Evolutionary conservation across 2,888 invertebrate species (phyloP).

Genomic region (Drepanosiphum platanoidis): DNA sequence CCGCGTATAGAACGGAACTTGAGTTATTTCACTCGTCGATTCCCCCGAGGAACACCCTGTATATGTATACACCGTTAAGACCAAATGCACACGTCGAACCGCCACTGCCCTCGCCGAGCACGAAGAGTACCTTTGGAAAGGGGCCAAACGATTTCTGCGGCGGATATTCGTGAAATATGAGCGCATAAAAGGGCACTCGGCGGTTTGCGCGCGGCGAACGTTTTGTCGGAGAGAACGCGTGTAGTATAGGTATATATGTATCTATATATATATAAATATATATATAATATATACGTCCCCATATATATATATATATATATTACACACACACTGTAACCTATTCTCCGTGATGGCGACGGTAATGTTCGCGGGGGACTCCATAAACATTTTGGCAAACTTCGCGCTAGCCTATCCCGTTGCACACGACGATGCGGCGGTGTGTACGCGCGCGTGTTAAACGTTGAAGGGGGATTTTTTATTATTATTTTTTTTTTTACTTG

Average conservation of each 20-base stretch:
- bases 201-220: neutral
- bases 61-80: constrained; percentile 2
- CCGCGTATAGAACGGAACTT: no score
- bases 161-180: constrained; percentile 59
- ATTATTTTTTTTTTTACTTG: neutral
- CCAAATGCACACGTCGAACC: constrained; percentile 1
- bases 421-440: neutral
- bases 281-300: no score
- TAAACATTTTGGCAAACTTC: constrained; percentile 57
- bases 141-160: constrained; percentile 53
- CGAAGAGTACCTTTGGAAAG: constrained; percentile 35
- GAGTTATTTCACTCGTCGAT: no score
- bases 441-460: neutral
- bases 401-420: neutral
- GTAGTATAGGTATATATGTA: neutral
- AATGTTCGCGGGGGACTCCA: constrained; percentile 42
- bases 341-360: neutral
- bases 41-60: no score
- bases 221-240: constrained; percentile 16
- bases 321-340: neutral
- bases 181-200: constrained; percentile 46
- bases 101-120: neutral
- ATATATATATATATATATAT: neutral
- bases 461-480: neutral
- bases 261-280: neutral